Percentiles rank a stretch among this genome's conserved stretches.
Conservation (phyloP, 2,797 vertebrate species). For the Micromesistius poutassou region DNA sequence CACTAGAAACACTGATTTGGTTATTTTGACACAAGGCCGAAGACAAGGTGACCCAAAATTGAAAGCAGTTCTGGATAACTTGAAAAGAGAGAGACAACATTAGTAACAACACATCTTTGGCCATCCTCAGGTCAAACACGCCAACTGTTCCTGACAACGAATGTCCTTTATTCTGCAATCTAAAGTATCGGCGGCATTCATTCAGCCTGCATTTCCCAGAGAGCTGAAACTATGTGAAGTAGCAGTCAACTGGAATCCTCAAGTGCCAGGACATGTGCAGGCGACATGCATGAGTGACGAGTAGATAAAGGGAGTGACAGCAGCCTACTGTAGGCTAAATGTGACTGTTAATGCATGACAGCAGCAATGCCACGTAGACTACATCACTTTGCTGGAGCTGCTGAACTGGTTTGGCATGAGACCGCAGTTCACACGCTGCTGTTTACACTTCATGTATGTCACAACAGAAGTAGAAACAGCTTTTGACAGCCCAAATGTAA, state of each 20-base stretch:
- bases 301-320: conserved; percentile 20
- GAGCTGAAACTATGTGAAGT: not conserved
- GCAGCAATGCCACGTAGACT: conserved; percentile 14
- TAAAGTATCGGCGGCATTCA: not conserved
- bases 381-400: conserved; percentile 18
- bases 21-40: not conserved
- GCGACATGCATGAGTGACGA: conserved; percentile 9
- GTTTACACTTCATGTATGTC: conserved; percentile 24
- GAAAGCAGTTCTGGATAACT: not conserved
- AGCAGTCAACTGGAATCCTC: not conserved
- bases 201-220: not conserved
- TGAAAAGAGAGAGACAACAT: not conserved
- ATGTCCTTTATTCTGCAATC: not conserved
- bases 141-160: not conserved
- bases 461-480: conserved; percentile 7
- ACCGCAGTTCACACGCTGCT: conserved; percentile 15
- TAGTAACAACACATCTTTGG: not conserved
- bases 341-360: conserved; percentile 29
- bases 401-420: conserved; percentile 44
- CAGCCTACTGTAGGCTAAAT: conserved; percentile 20
- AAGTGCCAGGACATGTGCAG: conserved; percentile 13
- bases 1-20: not conserved
- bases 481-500: not conserved
- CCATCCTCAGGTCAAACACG: not conserved
- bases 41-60: not conserved